phyloP scores from a whole-genome alignment of 2,888 invertebrate genomes.

The Drymonia ruficornis region DNA sequence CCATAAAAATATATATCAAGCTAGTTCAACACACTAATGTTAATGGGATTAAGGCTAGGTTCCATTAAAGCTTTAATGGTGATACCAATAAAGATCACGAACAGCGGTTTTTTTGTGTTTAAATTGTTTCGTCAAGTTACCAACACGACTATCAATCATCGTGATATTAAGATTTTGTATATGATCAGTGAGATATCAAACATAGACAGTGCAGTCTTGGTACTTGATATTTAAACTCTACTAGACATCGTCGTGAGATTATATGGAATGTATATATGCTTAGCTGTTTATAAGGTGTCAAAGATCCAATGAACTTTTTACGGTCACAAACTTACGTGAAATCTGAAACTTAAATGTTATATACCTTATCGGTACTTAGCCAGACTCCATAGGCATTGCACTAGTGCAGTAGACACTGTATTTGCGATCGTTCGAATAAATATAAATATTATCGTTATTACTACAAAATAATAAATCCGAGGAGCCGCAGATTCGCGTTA shows the following conservation, averaged over 20 bases:
- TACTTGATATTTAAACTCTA: too few species aligned
- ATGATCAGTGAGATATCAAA: constrained; percentile 6
- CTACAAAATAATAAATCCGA: constrained; percentile 54
- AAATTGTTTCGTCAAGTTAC: constrained; percentile 31
- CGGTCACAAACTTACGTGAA: too few species aligned
- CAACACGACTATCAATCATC: constrained; percentile 32
- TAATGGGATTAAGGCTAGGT: constrained; percentile 67
- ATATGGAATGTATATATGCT: too few species aligned
- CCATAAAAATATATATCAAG: constrained; percentile 64
- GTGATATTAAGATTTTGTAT: constrained; percentile 16
- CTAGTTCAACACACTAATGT: constrained; percentile 62
- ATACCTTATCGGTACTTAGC: too few species aligned
- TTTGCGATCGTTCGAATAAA: constrained; percentile 21
- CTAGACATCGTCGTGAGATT: too few species aligned
- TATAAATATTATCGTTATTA: constrained; percentile 25
- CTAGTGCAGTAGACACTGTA: neutral
- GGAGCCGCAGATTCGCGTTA: constrained; percentile 63
- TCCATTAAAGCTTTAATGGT: constrained; percentile 65
- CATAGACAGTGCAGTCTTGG: too few species aligned
- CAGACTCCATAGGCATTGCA: too few species aligned
- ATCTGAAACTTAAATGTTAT: too few species aligned
- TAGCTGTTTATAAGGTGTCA: too few species aligned
- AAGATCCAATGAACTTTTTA: too few species aligned
- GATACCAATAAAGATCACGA: constrained; percentile 66
- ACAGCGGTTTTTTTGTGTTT: constrained; percentile 43